These are phyloP conservation scores for Trichonephila clavata DNA, from an alignment of 1,140 invertebrate species.

Conservation along the genomic window DNA sequence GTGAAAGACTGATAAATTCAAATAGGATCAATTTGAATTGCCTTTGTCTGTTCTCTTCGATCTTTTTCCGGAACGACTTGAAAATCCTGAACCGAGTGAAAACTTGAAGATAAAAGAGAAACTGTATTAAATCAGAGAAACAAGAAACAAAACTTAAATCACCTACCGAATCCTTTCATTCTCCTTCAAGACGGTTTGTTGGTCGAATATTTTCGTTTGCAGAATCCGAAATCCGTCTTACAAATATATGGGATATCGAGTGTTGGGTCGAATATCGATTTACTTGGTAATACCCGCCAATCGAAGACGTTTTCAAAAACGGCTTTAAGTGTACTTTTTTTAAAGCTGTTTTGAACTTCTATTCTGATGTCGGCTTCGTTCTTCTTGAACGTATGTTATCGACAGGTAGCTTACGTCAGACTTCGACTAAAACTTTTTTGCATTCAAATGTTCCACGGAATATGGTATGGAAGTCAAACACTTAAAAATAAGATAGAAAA, in stretches of 20 bases:
- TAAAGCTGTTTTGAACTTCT: background rate
- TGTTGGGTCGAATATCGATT: slow-evolving; percentile 26
- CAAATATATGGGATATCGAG: slow-evolving; percentile 41
- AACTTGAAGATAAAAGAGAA: slow-evolving; percentile 4
- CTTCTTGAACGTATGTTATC: slow-evolving; percentile 9
- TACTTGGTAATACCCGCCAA: slow-evolving; percentile 9
- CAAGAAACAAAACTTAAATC: slow-evolving; percentile 21
- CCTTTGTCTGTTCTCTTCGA: background rate
- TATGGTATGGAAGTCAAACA: background rate
- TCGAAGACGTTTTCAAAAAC: slow-evolving; percentile 7
- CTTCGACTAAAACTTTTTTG: background rate
- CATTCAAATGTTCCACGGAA: background rate
- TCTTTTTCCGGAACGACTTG: background rate
- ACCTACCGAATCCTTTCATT: slow-evolving; percentile 10
- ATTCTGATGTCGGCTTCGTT: slow-evolving; percentile 21
- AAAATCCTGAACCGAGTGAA: background rate
- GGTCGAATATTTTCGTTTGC: slow-evolving; percentile 30
- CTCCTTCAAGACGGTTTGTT: slow-evolving; percentile 2
- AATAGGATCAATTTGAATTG: background rate
- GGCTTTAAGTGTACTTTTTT: slow-evolving; percentile 29
- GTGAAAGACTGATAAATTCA: no score
- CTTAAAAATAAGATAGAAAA: background rate
- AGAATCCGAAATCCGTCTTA: slow-evolving; percentile 34
- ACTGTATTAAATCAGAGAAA: background rate
- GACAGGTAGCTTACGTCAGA: slow-evolving; percentile 28